These are phyloP conservation scores for Amphiprion clarkii DNA, from an alignment of 2,797 vertebrate genomes.

Conservation along the genomic window DNA sequence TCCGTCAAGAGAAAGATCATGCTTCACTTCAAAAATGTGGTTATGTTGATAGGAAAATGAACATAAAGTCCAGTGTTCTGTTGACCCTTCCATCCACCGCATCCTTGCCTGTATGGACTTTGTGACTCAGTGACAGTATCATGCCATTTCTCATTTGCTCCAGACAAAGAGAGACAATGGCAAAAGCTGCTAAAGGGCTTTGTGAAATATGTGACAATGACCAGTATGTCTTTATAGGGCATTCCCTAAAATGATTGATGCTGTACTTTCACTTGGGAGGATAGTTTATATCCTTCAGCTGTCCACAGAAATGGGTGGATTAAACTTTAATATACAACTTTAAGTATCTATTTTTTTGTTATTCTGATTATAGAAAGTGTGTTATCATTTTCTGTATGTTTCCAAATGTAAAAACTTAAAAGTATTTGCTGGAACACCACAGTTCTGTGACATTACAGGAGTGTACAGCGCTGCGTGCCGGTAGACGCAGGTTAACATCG, in stretches of 20 bases:
- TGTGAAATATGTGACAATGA: too few species aligned
- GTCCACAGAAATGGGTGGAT: not conserved
- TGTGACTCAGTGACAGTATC: not conserved
- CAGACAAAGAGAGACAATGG: too few species aligned
- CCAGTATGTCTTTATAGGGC: not conserved
- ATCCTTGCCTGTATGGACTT: not conserved
- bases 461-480: not conserved
- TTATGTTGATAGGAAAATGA: not conserved
- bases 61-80: not conserved
- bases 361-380: too few species aligned
- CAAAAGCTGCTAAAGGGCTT: too few species aligned
- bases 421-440: not conserved
- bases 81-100: not conserved
- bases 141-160: not conserved
- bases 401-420: not conserved
- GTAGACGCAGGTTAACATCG: slow-evolving; percentile 27
- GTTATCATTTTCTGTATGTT: not conserved
- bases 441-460: not conserved
- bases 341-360: not conserved
- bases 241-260: not conserved
- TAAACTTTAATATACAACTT: too few species aligned
- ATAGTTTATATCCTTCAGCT: not conserved
- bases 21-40: too few species aligned
- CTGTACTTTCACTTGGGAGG: not conserved
- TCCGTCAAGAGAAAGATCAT: too few species aligned